A percentile compares a stretch with the other conserved stretches of the same genome.
These are phyloP conservation scores for Leptinotarsa peninsularis DNA, from an alignment of 2,888 invertebrate genomes.

Conservation along the genomic window DNA sequence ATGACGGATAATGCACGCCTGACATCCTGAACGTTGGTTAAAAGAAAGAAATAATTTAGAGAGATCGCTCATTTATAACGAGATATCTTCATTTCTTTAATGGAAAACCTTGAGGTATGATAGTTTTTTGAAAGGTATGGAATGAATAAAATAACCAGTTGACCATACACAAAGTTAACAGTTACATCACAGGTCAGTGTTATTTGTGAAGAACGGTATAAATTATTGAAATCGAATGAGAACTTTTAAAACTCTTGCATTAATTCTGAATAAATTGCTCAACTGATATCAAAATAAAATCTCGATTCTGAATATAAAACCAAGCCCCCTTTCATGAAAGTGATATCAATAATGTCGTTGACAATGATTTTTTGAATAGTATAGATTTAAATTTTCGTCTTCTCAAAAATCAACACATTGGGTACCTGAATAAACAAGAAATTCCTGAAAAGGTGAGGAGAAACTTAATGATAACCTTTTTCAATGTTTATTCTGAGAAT, in stretches of 20 bases:
- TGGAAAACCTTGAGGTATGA: neutral
- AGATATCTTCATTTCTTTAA: neutral
- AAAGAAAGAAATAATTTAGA: too few species aligned
- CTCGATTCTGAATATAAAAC: neutral
- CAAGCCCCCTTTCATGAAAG: too few species aligned
- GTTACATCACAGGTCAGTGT: slow-evolving; percentile 1
- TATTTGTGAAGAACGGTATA: neutral
- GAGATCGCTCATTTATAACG: neutral
- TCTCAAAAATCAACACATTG: too few species aligned
- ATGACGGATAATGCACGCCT: too few species aligned
- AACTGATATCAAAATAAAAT: neutral
- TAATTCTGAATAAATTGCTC: neutral
- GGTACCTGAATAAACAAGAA: too few species aligned
- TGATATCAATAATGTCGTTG: too few species aligned
- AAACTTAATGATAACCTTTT: too few species aligned
- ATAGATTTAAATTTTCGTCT: too few species aligned
- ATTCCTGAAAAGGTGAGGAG: too few species aligned
- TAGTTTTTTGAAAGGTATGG: neutral
- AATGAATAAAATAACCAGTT: neutral
- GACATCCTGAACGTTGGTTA: too few species aligned
- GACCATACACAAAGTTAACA: neutral
- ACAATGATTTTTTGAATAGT: too few species aligned
- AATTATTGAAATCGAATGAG: neutral
- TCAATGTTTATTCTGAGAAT: too few species aligned
- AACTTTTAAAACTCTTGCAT: neutral